These are phyloP conservation scores for Isurus oxyrinchus DNA, from an alignment of 2,113 vertebrate species.

Conservation along the genomic window DNA sequence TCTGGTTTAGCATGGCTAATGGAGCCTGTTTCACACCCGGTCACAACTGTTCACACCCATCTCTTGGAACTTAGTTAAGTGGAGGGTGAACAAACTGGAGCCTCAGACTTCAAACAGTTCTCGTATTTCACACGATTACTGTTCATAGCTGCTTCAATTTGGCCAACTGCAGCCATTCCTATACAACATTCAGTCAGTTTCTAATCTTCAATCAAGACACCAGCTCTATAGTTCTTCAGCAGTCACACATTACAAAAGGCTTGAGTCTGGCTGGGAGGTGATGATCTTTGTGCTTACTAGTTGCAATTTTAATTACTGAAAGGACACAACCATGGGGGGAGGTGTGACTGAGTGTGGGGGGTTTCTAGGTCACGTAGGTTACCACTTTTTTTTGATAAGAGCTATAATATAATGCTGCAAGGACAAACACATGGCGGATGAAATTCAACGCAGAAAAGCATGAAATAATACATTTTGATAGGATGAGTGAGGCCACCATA, in stretches of 20 bases:
- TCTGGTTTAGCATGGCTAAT: neutral
- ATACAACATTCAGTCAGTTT: neutral
- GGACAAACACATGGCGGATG: too few species aligned
- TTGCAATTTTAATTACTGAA: conserved; percentile 5
- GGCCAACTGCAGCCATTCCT: neutral
- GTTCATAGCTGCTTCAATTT: neutral
- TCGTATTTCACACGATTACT: neutral
- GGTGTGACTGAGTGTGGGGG: neutral
- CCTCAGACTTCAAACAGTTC: neutral
- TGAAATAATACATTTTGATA: neutral
- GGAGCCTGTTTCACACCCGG: neutral
- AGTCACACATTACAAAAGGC: neutral
- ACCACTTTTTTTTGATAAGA: neutral
- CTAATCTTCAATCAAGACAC: conserved; percentile 22
- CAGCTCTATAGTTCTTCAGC: neutral
- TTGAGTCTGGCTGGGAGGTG: neutral
- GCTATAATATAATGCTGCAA: neutral
- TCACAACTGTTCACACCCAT: neutral
- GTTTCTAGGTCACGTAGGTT: neutral
- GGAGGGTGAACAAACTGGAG: neutral
- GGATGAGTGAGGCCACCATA: neutral
- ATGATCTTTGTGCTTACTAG: neutral
- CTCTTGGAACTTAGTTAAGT: neutral
- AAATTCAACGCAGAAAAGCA: neutral
- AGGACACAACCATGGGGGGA: neutral